These are phyloP conservation scores for Aspidiotus destructor DNA, from an alignment of 2,888 invertebrate genomes.

Conservation along the genomic window DNA sequence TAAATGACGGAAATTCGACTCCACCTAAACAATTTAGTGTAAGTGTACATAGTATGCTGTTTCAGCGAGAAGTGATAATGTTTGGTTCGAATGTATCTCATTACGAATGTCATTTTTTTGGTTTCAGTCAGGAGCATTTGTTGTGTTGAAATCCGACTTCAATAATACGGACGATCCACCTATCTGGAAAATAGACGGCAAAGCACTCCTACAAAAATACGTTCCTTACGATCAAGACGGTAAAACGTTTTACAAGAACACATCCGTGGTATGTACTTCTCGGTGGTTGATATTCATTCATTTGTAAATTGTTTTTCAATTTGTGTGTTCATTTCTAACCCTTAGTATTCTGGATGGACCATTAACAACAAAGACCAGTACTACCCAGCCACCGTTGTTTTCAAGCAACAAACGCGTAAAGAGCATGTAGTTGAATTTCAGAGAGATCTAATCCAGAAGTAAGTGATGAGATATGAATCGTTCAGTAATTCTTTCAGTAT, in stretches of 20 bases:
- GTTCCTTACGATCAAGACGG: conserved; percentile 53
- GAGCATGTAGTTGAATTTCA: conserved; percentile 47
- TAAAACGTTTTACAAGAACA: conserved; percentile 51
- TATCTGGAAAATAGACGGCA: conserved; percentile 60
- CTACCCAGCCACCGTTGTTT: conserved; percentile 49
- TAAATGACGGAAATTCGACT: conserved; percentile 33
- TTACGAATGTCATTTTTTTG: conserved; percentile 30
- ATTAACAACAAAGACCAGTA: conserved; percentile 52
- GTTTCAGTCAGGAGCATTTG: conserved; percentile 55
- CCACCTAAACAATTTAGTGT: conserved; percentile 37
- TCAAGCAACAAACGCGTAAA: conserved; percentile 45
- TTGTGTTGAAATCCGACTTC: conserved; percentile 54
- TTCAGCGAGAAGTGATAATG: background rate
- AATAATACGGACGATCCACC: conserved; percentile 53
- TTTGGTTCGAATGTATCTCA: background rate
- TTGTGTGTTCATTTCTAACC: background rate
- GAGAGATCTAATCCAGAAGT: conserved; percentile 40
- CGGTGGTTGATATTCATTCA: background rate
- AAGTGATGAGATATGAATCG: conserved; percentile 22
- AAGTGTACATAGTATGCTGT: conserved; percentile 18
- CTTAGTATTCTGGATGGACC: conserved; percentile 55
- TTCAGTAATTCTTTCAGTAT: background rate
- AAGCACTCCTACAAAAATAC: conserved; percentile 57
- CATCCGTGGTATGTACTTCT: conserved; percentile 49
- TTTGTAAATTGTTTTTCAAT: conserved; percentile 11